A percentile compares a stretch with the other conserved stretches of the same genome.
Evolutionary conservation across 2,797 vertebrate species (phyloP).

Genomic region (Tachyglossus aculeatus): DNA sequence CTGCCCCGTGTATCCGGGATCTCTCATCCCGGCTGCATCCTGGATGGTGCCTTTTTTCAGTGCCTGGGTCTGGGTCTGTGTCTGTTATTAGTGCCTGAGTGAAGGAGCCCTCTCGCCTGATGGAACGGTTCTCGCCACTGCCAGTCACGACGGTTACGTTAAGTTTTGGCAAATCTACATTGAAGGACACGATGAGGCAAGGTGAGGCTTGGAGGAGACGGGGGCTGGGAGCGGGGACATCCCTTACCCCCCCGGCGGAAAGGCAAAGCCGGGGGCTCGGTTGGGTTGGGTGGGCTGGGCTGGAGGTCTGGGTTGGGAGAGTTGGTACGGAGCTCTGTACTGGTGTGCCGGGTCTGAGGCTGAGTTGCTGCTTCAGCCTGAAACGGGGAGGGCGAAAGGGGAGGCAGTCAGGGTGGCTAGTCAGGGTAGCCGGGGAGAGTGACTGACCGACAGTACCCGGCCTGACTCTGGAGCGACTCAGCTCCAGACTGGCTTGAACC

Average conservation of each 20-base stretch:
- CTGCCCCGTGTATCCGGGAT: too few relatives aligned
- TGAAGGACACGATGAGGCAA: constrained; percentile 92
- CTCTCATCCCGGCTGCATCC: too few relatives aligned
- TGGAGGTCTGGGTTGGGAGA: neutral
- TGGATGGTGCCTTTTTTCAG: neutral
- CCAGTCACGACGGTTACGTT: constrained; percentile 95
- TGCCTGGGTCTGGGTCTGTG: constrained; percentile 12
- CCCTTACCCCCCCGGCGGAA: too few relatives aligned
- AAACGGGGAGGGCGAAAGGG: too few relatives aligned
- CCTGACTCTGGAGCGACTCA: too few relatives aligned
- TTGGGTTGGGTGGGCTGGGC: too few relatives aligned
- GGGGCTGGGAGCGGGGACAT: neutral
- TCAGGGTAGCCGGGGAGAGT: too few relatives aligned
- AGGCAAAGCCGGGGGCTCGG: too few relatives aligned
- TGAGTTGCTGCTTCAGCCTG: too few relatives aligned
- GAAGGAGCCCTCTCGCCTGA: constrained; percentile 97
- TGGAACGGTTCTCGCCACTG: constrained; percentile 94
- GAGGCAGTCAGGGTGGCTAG: too few relatives aligned
- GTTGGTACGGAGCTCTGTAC: neutral
- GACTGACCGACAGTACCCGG: too few relatives aligned
- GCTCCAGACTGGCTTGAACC: too few relatives aligned
- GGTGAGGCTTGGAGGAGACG: constrained; percentile 74
- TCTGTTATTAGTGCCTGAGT: constrained; percentile 86
- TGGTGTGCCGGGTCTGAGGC: neutral
- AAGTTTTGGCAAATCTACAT: constrained; percentile 99